Percentiles rank a stretch among this genome's conserved stretches.
phyloP scores from a whole-genome alignment of 2,113 vertebrate species.

The Thinocorus orbignyianus region DNA sequence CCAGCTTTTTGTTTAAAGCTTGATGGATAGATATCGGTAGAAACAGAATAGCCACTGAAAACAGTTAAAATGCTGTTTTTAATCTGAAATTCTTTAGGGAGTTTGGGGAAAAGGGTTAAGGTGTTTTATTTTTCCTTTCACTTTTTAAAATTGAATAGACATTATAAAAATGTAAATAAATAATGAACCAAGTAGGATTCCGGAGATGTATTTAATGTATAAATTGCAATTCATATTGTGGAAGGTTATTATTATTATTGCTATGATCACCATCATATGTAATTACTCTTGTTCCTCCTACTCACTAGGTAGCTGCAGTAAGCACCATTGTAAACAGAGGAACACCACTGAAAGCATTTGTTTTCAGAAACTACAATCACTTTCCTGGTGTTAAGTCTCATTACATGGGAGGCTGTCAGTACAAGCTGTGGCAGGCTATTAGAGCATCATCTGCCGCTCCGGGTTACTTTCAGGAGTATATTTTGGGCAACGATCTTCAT shows the following conservation, averaged over 20 bases:
- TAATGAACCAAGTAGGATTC: neutral
- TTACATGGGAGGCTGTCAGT: slow-evolving; percentile 91
- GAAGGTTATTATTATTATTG: neutral
- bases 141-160: neutral
- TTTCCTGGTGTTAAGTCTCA: slow-evolving; percentile 88
- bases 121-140: neutral
- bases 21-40: neutral
- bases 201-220: neutral
- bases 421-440: slow-evolving; percentile 94
- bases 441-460: slow-evolving; percentile 93
- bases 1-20: neutral
- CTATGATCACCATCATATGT: neutral
- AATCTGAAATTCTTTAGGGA: too few species aligned
- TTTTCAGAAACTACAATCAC: slow-evolving; percentile 95
- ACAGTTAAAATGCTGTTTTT: too few species aligned
- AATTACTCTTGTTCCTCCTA: neutral
- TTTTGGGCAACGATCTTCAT: slow-evolving; percentile 88
- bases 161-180: neutral
- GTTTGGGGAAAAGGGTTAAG: neutral
- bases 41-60: neutral
- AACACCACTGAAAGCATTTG: slow-evolving; percentile 88
- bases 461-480: slow-evolving; percentile 93
- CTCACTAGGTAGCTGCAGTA: slow-evolving; percentile 88
- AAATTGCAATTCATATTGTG: neutral
- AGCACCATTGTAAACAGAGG: slow-evolving; percentile 94